Evolutionary conservation across 2,888 invertebrate species (phyloP).

Genomic region (Meteorus colon): DNA sequence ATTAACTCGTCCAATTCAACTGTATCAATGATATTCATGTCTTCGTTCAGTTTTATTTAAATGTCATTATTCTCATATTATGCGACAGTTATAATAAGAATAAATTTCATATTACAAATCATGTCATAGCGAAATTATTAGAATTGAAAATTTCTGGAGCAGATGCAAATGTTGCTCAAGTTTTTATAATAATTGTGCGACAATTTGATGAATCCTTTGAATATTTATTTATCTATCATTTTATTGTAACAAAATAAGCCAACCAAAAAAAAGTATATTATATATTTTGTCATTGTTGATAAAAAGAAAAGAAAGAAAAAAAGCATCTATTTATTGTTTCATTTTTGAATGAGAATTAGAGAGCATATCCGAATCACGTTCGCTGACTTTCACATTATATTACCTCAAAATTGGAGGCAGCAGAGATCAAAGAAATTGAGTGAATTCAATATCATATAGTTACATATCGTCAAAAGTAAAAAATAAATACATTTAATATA

Average conservation of each 20-base stretch:
- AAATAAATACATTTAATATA: slow-evolving; percentile 19
- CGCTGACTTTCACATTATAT: slow-evolving; percentile 33
- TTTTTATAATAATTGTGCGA: slow-evolving; percentile 14
- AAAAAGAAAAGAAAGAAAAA: background rate
- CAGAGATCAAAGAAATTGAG: slow-evolving; percentile 8
- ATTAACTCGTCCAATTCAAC: background rate
- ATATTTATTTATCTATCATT: background rate
- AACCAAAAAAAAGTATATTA: background rate
- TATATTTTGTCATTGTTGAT: background rate
- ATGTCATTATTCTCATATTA: background rate
- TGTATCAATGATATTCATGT: background rate
- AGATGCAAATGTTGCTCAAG: background rate
- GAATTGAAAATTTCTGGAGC: background rate
- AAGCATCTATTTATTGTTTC: background rate
- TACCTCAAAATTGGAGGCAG: slow-evolving; percentile 24
- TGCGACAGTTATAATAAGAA: background rate
- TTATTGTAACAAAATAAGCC: background rate
- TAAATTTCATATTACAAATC: background rate
- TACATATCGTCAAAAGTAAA: slow-evolving; percentile 14
- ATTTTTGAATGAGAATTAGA: slow-evolving; percentile 36
- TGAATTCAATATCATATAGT: background rate
- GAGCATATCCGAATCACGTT: slow-evolving; percentile 37
- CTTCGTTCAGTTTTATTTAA: background rate
- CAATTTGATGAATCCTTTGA: background rate
- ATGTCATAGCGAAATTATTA: background rate